Evolutionary conservation across 1,140 invertebrate genomes (phyloP).

Genomic region (Melitaea cinxia): DNA sequence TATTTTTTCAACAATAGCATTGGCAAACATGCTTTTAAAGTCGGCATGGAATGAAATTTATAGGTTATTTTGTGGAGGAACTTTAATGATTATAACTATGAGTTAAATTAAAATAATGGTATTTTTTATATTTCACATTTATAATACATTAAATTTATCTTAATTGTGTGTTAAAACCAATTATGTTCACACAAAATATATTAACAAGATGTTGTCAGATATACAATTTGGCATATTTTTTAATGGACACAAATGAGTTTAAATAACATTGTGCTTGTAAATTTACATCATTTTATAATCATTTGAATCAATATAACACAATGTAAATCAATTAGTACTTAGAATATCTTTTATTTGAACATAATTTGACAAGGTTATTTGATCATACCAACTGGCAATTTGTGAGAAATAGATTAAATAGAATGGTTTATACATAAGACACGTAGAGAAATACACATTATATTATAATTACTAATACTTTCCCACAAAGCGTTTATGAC

Average conservation of each 20-base stretch:
- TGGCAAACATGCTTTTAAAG: background rate
- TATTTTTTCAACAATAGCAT: too few relatives aligned
- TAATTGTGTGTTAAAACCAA: too few relatives aligned
- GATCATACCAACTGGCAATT: background rate
- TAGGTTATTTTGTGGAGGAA: background rate
- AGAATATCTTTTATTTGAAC: constrained; percentile 17
- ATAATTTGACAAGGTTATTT: constrained; percentile 31
- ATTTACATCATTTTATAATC: background rate
- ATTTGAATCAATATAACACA: constrained; percentile 9
- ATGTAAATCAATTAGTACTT: constrained; percentile 18
- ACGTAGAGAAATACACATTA: constrained; percentile 2
- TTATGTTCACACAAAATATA: too few relatives aligned
- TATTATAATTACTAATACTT: constrained; percentile 39
- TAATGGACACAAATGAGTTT: background rate
- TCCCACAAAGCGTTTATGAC: constrained; percentile 45
- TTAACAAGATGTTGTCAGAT: too few relatives aligned
- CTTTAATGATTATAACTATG: too few relatives aligned
- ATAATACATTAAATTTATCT: too few relatives aligned
- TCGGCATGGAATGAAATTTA: background rate
- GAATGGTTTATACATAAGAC: background rate
- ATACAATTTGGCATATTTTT: background rate
- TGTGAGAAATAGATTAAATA: background rate
- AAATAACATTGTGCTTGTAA: background rate
- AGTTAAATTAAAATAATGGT: too few relatives aligned
- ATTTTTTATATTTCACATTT: too few relatives aligned